phyloP scores from a whole-genome alignment of 2,888 invertebrate genomes.

The Eilema griseolum region DNA sequence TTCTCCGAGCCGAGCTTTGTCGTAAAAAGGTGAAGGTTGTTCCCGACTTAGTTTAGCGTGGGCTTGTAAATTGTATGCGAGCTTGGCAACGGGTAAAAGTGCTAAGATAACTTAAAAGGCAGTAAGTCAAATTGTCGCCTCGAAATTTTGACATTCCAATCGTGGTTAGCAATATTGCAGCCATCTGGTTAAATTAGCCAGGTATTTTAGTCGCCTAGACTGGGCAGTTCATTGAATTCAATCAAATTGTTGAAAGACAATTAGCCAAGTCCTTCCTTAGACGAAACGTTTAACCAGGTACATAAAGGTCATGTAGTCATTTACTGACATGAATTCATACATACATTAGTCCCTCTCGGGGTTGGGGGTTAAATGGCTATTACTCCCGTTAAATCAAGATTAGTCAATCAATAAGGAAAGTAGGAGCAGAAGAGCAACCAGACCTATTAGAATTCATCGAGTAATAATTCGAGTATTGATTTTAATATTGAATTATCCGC shows the following conservation, averaged over 20 bases:
- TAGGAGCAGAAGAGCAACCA: no score
- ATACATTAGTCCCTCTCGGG: no score
- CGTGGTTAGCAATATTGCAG: background rate
- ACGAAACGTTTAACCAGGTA: no score
- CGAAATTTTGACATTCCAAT: background rate
- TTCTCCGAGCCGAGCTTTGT: constrained; percentile 26
- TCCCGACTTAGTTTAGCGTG: constrained; percentile 14
- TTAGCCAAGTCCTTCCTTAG: no score
- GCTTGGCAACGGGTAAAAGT: background rate
- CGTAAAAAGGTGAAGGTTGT: constrained; percentile 36
- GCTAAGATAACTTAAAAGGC: background rate
- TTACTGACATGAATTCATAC: no score
- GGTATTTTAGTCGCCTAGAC: background rate
- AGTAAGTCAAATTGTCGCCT: background rate
- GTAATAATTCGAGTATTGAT: no score
- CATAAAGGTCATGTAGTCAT: no score
- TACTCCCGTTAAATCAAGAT: no score
- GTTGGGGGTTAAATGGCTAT: no score
- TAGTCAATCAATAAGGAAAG: no score
- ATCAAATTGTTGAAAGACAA: background rate
- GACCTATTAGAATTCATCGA: no score
- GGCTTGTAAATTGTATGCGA: background rate
- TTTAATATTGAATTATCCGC: no score
- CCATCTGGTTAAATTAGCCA: background rate
- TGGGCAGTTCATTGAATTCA: background rate